Evolutionary conservation across 1,140 invertebrate species (phyloP).

Genomic region (Bombus impatiens): DNA sequence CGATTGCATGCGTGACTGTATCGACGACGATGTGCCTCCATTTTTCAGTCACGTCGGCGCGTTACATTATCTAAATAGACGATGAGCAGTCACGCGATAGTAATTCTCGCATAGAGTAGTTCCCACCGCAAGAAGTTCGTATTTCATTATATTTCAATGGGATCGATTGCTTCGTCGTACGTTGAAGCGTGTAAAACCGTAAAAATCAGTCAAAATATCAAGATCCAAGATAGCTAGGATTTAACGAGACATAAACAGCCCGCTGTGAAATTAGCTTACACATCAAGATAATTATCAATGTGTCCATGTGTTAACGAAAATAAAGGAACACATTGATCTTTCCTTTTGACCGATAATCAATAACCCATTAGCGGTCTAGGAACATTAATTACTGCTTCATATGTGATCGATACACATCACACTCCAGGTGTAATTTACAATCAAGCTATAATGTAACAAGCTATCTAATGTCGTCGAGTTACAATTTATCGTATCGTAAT

Average conservation of each 20-base stretch:
- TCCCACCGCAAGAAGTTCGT: neutral
- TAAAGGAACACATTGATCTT: neutral
- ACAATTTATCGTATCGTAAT: slow-evolving; percentile 25
- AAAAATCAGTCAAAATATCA: neutral
- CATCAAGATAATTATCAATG: slow-evolving; percentile 47
- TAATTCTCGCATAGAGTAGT: slow-evolving; percentile 3
- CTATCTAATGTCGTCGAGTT: slow-evolving; percentile 7
- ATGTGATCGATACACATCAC: slow-evolving; percentile 22
- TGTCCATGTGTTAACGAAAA: slow-evolving; percentile 35
- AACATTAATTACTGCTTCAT: slow-evolving; percentile 43
- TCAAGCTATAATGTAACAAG: slow-evolving; percentile 13
- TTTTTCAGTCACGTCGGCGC: slow-evolving; percentile 26
- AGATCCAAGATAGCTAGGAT: neutral
- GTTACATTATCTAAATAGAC: neutral
- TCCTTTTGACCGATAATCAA: slow-evolving; percentile 32
- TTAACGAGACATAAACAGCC: slow-evolving; percentile 30
- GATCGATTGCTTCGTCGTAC: neutral
- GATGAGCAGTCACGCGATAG: slow-evolving; percentile 21
- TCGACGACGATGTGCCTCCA: neutral
- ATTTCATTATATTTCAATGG: neutral
- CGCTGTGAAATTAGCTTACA: slow-evolving; percentile 40
- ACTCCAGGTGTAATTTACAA: slow-evolving; percentile 13
- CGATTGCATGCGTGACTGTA: neutral
- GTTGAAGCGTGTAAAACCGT: neutral
- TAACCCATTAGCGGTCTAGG: slow-evolving; percentile 40